Conservation (phyloP, 1,140 invertebrate genomes). For the Sycophila sp. region DNA sequence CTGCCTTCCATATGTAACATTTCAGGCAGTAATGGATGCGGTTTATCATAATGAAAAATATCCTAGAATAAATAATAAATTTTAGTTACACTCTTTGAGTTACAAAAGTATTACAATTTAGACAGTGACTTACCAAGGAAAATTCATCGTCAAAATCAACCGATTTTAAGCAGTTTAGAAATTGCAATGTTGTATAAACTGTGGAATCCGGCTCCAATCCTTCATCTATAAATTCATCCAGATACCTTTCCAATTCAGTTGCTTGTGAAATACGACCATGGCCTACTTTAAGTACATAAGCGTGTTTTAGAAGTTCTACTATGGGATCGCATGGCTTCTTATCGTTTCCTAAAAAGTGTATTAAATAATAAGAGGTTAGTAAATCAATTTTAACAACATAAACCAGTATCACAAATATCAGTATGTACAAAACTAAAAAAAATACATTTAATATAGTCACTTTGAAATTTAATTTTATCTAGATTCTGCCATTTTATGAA, state of each 20-base stretch:
- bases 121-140: conserved; percentile 39
- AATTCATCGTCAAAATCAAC: conserved; percentile 40
- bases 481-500: no score
- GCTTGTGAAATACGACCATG: conserved; percentile 45
- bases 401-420: no score
- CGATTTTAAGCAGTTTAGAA: conserved; percentile 54
- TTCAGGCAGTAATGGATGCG: conserved; percentile 53
- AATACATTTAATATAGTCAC: no score
- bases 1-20: conserved; percentile 27
- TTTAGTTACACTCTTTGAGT: neutral
- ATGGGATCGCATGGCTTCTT: conserved; percentile 50
- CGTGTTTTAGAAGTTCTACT: conserved; percentile 54
- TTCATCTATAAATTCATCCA: conserved; percentile 43
- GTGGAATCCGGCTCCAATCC: conserved; percentile 33
- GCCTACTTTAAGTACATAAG: conserved; percentile 50
- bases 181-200: conserved; percentile 44
- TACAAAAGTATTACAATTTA: neutral
- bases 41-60: conserved; percentile 54
- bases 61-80: conserved; percentile 46
- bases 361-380: neutral
- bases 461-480: no score
- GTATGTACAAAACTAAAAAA: no score
- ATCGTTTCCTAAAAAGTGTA: conserved; percentile 24
- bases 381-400: no score
- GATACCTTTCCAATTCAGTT: conserved; percentile 48